A percentile compares a stretch with the other conserved stretches of the same genome.
Conservation (phyloP, 2,113 vertebrate species). For the Lepisosteus osseus region DNA sequence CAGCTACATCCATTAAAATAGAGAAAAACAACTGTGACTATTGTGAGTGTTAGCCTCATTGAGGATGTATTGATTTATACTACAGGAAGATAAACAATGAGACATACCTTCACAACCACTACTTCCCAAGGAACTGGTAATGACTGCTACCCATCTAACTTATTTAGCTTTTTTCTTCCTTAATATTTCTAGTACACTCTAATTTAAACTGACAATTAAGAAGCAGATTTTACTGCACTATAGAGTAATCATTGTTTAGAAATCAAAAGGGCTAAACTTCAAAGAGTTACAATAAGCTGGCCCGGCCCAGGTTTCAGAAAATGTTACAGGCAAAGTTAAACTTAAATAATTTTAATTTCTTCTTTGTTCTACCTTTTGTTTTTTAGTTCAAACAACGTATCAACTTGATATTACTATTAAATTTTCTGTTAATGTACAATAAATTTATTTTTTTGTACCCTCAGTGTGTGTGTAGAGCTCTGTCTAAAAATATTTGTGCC, state of each 20-base stretch:
- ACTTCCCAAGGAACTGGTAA: constrained; percentile 11
- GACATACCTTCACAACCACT: constrained; percentile 4
- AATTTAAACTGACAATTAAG: constrained; percentile 8
- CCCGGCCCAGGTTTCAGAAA: no score
- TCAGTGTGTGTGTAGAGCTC: no score
- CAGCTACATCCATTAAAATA: neutral
- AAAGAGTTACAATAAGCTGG: neutral
- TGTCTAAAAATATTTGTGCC: no score
- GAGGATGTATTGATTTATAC: constrained; percentile 12
- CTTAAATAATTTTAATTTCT: no score
- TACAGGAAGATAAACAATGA: constrained; percentile 2
- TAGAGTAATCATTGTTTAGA: neutral
- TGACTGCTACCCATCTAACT: constrained; percentile 6
- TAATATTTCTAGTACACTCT: constrained; percentile 6
- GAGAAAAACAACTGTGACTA: constrained; percentile 11
- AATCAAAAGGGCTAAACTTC: neutral
- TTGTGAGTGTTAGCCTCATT: neutral
- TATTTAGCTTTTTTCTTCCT: constrained; percentile 3
- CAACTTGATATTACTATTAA: no score
- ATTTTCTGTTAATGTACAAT: no score
- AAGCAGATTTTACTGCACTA: neutral
- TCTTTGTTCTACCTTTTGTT: no score
- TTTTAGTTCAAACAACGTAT: neutral
- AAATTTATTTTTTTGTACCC: no score
- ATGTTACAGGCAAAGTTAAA: no score